Evolutionary conservation across 2,113 vertebrate genomes (phyloP).

Genomic region (Ptyas mucosa): DNA sequence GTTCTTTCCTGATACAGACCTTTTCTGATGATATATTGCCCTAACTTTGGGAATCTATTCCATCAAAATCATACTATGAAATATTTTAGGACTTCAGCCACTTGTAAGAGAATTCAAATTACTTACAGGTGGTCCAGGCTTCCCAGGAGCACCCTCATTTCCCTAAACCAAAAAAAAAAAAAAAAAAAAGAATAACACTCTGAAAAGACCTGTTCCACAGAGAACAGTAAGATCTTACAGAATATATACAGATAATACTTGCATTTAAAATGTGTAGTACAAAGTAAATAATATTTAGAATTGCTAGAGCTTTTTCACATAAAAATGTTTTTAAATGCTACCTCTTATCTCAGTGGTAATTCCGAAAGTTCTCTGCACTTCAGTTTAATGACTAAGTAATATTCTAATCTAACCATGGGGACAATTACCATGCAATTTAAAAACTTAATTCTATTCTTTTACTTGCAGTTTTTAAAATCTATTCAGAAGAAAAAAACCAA

Average conservation of each 20-base stretch:
- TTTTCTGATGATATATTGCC: not conserved
- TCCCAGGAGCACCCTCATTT: conserved; percentile 82
- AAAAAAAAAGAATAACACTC: conserved; percentile 45
- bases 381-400: not conserved
- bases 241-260: not conserved
- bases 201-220: not conserved
- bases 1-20: not conserved
- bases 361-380: not conserved
- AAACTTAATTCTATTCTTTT: not conserved
- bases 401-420: not conserved
- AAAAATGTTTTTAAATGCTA: not conserved
- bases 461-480: not conserved
- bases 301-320: not conserved
- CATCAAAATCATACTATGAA: not conserved
- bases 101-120: not conserved
- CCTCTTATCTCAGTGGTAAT: not conserved
- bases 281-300: not conserved
- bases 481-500: not conserved
- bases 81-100: not conserved
- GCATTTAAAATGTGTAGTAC: not conserved
- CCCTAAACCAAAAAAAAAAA: conserved; percentile 76
- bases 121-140: conserved; percentile 81
- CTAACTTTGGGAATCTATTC: not conserved
- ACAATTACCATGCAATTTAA: not conserved
- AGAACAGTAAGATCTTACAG: not conserved